Conservation (phyloP, 2,113 vertebrate species). For the Pelecanoides urinatrix region DNA sequence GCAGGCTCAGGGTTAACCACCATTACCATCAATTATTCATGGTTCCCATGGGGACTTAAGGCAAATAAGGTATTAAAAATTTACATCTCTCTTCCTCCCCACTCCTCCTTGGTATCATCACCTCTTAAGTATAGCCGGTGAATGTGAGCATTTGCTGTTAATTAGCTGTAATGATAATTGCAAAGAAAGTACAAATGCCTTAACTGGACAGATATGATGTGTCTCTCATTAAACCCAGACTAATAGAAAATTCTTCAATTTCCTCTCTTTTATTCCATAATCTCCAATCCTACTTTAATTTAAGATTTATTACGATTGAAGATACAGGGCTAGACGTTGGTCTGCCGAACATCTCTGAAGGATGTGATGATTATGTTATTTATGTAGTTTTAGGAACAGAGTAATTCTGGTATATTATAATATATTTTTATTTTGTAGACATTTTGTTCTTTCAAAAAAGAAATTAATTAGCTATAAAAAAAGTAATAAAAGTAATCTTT, state of each 20-base stretch:
- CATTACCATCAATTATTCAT: slow-evolving; percentile 50
- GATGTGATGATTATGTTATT: background rate
- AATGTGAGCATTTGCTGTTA: slow-evolving; percentile 23
- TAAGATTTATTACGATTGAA: background rate
- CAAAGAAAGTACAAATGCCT: background rate
- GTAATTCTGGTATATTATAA: background rate
- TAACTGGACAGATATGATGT: background rate
- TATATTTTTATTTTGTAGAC: background rate
- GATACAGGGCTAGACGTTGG: background rate
- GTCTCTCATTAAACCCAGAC: background rate
- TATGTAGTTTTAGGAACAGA: background rate
- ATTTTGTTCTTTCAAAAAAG: background rate
- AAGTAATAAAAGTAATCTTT: background rate
- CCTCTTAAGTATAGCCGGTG: background rate
- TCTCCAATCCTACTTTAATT: background rate
- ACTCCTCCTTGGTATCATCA: background rate
- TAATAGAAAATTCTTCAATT: background rate
- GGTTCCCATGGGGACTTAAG: background rate
- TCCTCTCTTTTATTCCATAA: background rate
- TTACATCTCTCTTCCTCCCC: background rate
- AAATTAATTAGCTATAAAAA: background rate
- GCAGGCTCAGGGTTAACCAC: slow-evolving; percentile 16
- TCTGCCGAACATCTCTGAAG: background rate
- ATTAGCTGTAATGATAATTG: slow-evolving; percentile 56
- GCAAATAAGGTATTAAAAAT: slow-evolving; percentile 25